These are phyloP conservation scores for Hydrolagus affinis DNA, from an alignment of 2,113 vertebrate genomes.

Conservation along the genomic window DNA sequence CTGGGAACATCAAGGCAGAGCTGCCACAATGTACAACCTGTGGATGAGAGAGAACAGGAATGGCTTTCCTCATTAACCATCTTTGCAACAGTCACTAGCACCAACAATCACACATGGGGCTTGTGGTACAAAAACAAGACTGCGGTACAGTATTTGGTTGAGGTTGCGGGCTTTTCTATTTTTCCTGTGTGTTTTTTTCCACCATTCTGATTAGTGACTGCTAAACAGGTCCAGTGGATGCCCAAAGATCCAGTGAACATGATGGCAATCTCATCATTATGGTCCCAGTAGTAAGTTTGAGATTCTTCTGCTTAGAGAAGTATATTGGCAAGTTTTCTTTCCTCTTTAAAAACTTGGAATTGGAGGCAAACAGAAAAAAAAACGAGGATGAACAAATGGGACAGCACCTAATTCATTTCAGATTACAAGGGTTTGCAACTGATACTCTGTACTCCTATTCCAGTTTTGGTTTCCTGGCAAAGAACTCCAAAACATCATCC, in stretches of 20 bases:
- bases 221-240: conserved; percentile 30
- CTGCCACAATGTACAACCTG: conserved; percentile 2
- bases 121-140: neutral
- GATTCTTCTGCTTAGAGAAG: conserved; percentile 45
- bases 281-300: conserved; percentile 51
- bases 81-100: conserved; percentile 9
- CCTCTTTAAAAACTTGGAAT: conserved; percentile 51
- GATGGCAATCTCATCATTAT: conserved; percentile 38
- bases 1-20: conserved; percentile 15
- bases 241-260: conserved; percentile 25
- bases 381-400: conserved; percentile 57
- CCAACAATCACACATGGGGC: neutral
- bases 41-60: conserved; percentile 1
- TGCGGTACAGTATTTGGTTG: neutral
- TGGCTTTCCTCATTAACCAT: neutral
- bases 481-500: conserved; percentile 41
- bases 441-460: conserved; percentile 40
- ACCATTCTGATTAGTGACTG: conserved; percentile 21
- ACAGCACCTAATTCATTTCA: conserved; percentile 86
- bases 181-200: conserved; percentile 17
- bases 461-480: conserved; percentile 41
- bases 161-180: neutral
- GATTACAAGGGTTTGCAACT: conserved; percentile 69
- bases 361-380: conserved; percentile 46
- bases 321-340: conserved; percentile 46